Evolutionary conservation across 2,888 invertebrate species (phyloP).

Genomic region (Dryadula phaetusa): DNA sequence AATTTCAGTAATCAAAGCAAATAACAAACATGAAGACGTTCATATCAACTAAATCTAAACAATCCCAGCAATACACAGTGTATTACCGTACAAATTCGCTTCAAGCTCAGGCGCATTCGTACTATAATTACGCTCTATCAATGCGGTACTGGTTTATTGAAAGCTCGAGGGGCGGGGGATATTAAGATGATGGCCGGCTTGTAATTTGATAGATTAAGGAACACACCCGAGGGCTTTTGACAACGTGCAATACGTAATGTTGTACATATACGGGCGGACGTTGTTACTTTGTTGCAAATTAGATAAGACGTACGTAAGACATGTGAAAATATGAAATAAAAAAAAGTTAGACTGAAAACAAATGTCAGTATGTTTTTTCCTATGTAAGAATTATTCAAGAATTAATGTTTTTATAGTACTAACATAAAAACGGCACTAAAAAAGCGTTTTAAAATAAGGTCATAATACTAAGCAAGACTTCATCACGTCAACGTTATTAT

Average conservation of each 20-base stretch:
- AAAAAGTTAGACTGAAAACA: neutral
- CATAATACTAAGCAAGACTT: neutral
- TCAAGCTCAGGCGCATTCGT: constrained; percentile 61
- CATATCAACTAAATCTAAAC: constrained; percentile 51
- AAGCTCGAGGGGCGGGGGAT: constrained; percentile 80
- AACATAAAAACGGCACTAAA: no score
- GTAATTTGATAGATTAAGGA: constrained; percentile 82
- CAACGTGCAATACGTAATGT: constrained; percentile 71
- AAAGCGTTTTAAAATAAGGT: no score
- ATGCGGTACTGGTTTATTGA: constrained; percentile 81
- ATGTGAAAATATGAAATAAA: neutral
- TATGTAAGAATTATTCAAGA: no score
- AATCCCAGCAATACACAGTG: constrained; percentile 65
- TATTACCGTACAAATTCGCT: constrained; percentile 70
- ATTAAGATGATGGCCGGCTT: constrained; percentile 80
- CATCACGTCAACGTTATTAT: neutral
- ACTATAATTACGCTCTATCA: constrained; percentile 81
- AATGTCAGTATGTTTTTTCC: no score
- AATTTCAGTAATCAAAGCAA: constrained; percentile 37
- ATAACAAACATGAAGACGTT: constrained; percentile 36
- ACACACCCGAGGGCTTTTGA: constrained; percentile 72
- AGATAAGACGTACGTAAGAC: neutral
- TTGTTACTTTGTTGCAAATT: constrained; percentile 50
- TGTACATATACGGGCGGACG: constrained; percentile 58
- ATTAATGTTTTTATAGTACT: no score